Evolutionary conservation across 2,888 invertebrate species (phyloP), one percentile per base, ranked within the genome.

Genomic region (Lepidochrysops patricia): DNA sequence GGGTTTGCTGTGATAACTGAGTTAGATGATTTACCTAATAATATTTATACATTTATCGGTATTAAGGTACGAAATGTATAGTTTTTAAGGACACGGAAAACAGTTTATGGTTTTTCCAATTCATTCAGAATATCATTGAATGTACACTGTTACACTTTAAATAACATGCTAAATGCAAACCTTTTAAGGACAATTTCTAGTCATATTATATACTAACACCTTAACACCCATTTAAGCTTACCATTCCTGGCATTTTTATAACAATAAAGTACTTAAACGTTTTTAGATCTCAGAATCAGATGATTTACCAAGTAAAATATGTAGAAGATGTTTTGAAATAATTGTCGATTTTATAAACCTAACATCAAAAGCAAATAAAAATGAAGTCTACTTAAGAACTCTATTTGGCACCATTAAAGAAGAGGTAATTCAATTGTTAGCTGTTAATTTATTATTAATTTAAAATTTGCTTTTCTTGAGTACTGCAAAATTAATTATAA

Each of bases 291-390:
- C 60, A 50, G 9, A 62, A 54, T 37, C 67, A 37, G 77, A 80
- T 50, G 72, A 75, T 43, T 68, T 84, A 26, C 85, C 85, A 0
- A 68, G 68, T 34, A 80, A 75, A 64, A 75, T 85, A 62, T 85
- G 85, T 64, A 43, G 3, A 25, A 65, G 67, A 29, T 85, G 85
- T 65, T 62, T 66, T 1, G 72, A 78, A 19, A 69, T 72, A 32
- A 66, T 85, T 0, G 61, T 66, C 12, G 71, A 70, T 23, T 73
- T 75, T 1, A 73, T 72, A 26, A 62, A 72, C 9, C 66, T 85
- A 4, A 70, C 75, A 63, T 57, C 63, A 23, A 27, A 73, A 12
- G 79, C 80, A 12, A 57, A 13, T 2, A 73, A 68, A 50, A 85
- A 79, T 72, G 74, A 83, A 56, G 57, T 7, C 27, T 68, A 74